Conservation (phyloP, 2,113 vertebrate species). For the Eubucco bourcierii region DNA sequence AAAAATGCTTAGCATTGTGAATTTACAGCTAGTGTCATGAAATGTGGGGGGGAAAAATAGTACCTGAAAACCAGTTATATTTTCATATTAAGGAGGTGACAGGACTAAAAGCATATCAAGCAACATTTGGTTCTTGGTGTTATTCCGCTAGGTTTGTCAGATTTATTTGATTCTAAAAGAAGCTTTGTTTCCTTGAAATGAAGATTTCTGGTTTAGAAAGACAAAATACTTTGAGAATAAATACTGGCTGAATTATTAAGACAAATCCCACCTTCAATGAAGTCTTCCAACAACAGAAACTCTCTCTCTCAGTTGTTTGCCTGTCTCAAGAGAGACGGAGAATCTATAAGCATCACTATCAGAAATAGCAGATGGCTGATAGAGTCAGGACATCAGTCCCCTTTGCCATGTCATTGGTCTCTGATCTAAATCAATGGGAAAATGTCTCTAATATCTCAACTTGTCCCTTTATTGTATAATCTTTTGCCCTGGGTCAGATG, state of each 20-base stretch:
- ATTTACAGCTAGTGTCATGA: background rate
- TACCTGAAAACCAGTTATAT: background rate
- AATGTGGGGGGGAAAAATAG: background rate
- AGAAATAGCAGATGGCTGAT: constrained; percentile 35
- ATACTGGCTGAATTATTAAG: background rate
- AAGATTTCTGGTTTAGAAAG: background rate
- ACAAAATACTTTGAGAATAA: background rate
- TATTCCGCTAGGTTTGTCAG: background rate
- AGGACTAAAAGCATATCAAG: background rate
- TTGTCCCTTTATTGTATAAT: constrained; percentile 11
- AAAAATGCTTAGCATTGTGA: background rate
- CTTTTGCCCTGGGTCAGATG: constrained; percentile 35
- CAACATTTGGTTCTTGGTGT: background rate
- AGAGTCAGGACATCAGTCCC: background rate
- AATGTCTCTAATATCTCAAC: background rate
- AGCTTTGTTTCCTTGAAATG: background rate
- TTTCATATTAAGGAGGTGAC: background rate
- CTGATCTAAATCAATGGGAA: constrained; percentile 1
- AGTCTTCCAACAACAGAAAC: background rate
- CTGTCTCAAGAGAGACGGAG: background rate
- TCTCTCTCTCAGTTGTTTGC: background rate
- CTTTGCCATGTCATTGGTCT: background rate
- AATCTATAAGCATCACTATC: background rate
- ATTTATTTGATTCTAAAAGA: background rate
- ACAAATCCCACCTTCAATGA: background rate